Evolutionary conservation across 2,888 invertebrate species (phyloP).

Genomic region (Chrysolina oricalcia): DNA sequence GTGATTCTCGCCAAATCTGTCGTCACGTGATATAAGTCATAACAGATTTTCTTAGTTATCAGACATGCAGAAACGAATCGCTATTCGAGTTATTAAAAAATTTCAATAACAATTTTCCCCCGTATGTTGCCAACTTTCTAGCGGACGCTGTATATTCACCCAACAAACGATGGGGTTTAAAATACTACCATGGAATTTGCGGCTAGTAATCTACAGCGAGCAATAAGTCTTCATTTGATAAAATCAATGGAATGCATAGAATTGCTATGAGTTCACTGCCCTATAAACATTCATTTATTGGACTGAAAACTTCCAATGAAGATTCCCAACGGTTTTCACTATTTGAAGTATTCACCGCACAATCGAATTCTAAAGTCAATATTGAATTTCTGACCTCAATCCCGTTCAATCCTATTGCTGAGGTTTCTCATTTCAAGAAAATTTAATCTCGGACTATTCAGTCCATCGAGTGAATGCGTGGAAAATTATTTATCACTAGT

Average conservation of each 20-base stretch:
- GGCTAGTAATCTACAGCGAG: neutral
- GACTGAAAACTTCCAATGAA: constrained; percentile 4
- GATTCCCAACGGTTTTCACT: neutral
- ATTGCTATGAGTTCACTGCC: neutral
- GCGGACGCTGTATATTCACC: too few species aligned
- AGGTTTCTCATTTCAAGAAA: neutral
- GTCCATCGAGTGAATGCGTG: too few species aligned
- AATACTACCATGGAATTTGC: neutral
- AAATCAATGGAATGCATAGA: constrained; percentile 1
- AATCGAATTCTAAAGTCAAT: neutral
- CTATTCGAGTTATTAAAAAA: too few species aligned
- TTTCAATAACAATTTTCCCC: too few species aligned
- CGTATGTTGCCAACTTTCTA: too few species aligned
- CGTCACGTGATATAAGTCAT: too few species aligned
- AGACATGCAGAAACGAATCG: too few species aligned
- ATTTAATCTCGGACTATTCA: neutral
- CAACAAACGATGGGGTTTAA: neutral
- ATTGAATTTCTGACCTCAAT: constrained; percentile 4
- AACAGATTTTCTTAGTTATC: too few species aligned
- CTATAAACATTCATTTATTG: neutral
- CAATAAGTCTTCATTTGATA: neutral
- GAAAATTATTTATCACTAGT: too few species aligned
- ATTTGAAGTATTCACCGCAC: neutral
- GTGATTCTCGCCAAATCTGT: too few species aligned
- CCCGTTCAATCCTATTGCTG: neutral